phyloP scores from a whole-genome alignment of 1,140 invertebrate genomes.

The Aphelenchoides fujianensis region DNA sequence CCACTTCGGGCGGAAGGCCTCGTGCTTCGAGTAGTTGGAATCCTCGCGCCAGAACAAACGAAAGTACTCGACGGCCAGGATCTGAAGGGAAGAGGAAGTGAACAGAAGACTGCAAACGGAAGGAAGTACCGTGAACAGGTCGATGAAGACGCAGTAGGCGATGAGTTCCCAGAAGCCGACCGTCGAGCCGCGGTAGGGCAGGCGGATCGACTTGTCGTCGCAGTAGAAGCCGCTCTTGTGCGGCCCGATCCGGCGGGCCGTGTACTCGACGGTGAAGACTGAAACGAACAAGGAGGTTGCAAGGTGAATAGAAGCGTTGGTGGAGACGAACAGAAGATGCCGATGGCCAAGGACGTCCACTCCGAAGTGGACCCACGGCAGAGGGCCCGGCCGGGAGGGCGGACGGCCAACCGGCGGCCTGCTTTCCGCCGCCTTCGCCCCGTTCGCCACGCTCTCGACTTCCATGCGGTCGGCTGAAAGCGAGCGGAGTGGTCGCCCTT shows the following conservation, averaged over 20 bases:
- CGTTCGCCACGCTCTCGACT: too few species aligned
- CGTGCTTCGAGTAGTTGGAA: background rate
- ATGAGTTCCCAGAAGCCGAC: background rate
- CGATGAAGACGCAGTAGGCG: background rate
- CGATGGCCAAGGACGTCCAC: background rate
- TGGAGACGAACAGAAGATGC: background rate
- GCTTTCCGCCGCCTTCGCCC: too few species aligned
- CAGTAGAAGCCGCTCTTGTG: slow-evolving; percentile 13
- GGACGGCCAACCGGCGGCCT: too few species aligned
- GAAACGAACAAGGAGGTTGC: background rate
- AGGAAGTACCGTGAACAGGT: background rate
- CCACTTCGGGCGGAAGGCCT: background rate
- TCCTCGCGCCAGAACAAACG: background rate
- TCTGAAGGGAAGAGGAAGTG: background rate
- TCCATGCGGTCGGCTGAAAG: too few species aligned
- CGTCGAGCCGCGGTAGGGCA: background rate
- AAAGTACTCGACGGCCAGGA: background rate
- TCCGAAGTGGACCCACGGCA: background rate
- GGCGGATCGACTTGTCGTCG: background rate
- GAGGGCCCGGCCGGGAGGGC: background rate
- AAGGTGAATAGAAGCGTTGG: too few species aligned
- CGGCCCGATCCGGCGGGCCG: background rate
- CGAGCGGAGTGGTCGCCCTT: too few species aligned
- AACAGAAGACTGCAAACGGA: background rate
- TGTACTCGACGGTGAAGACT: background rate